Evolutionary conservation across 2,888 invertebrate species (phyloP).

Genomic region (Harpagoxenus sublaevis): DNA sequence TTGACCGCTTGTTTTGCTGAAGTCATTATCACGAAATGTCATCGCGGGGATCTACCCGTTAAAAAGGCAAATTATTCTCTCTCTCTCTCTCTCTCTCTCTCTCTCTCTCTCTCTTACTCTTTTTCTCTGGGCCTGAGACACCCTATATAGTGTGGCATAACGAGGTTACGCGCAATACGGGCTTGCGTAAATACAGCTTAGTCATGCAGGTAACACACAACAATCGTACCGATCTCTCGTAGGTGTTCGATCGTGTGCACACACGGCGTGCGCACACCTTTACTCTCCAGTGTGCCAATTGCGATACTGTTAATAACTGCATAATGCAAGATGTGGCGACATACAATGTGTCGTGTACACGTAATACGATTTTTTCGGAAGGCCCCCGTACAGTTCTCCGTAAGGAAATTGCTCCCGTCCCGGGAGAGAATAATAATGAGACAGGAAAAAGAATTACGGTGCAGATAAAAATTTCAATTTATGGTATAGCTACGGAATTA

Average conservation of each 20-base stretch:
- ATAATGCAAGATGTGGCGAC: constrained; percentile 55
- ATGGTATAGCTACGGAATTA: constrained; percentile 8
- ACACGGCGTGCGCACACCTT: not conserved
- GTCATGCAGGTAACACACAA: constrained; percentile 50
- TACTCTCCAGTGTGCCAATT: constrained; percentile 23
- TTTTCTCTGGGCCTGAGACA: not conserved
- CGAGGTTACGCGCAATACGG: constrained; percentile 51
- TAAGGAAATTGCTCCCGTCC: constrained; percentile 14
- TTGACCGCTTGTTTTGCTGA: not conserved
- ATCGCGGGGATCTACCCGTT: not conserved
- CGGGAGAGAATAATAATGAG: constrained; percentile 13
- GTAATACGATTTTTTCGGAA: constrained; percentile 26
- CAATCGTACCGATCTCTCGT: constrained; percentile 54
- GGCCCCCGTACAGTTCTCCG: not conserved
- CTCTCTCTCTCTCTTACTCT: not conserved
- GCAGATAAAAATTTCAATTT: constrained; percentile 35
- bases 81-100: not conserved
- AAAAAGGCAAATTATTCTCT: not conserved
- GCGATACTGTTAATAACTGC: constrained; percentile 54
- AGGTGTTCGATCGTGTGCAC: constrained; percentile 35
- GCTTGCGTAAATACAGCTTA: constrained; percentile 54
- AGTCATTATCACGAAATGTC: not conserved
- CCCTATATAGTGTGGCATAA: constrained; percentile 32
- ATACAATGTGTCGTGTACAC: constrained; percentile 15
- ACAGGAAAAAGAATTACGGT: constrained; percentile 5